These are phyloP conservation scores for Hypercompe scribonia DNA, from an alignment of 2,888 invertebrate genomes.

Conservation along the genomic window DNA sequence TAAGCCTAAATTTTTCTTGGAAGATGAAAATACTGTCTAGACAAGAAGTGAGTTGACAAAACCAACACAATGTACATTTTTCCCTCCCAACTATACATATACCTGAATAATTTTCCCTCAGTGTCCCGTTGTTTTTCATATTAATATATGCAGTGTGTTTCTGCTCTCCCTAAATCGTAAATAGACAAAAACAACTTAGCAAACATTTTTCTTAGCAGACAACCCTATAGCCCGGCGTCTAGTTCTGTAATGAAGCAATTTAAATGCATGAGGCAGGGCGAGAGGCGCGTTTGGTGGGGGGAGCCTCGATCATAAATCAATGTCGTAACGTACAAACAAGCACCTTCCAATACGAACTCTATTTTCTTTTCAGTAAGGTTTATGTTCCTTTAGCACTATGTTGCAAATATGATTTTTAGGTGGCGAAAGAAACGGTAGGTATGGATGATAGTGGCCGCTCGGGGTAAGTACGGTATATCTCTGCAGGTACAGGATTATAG, in stretches of 20 bases:
- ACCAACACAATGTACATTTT: background rate
- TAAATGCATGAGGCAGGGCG: conserved; percentile 88
- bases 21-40: background rate
- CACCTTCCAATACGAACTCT: conserved; percentile 48
- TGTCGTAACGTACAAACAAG: conserved; percentile 50
- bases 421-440: conserved; percentile 67
- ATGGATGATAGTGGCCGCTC: conserved; percentile 84
- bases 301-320: conserved; percentile 56
- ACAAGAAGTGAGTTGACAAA: background rate
- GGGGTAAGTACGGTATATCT: conserved; percentile 84
- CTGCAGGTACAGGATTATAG: conserved; percentile 84
- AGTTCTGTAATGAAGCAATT: conserved; percentile 87
- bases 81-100: background rate
- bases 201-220: conserved; percentile 71
- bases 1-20: background rate
- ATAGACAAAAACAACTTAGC: conserved; percentile 44
- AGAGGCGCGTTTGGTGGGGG: conserved; percentile 83
- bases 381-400: conserved; percentile 31
- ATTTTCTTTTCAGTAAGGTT: background rate
- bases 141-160: conserved; percentile 2
- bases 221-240: conserved; percentile 82
- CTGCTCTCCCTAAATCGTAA: conserved; percentile 31
- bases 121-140: background rate
- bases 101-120: background rate
- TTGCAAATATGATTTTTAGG: conserved; percentile 34